These are phyloP conservation scores for Mechanitis mazaeus DNA, from an alignment of 2,888 invertebrate species.

Conservation along the genomic window DNA sequence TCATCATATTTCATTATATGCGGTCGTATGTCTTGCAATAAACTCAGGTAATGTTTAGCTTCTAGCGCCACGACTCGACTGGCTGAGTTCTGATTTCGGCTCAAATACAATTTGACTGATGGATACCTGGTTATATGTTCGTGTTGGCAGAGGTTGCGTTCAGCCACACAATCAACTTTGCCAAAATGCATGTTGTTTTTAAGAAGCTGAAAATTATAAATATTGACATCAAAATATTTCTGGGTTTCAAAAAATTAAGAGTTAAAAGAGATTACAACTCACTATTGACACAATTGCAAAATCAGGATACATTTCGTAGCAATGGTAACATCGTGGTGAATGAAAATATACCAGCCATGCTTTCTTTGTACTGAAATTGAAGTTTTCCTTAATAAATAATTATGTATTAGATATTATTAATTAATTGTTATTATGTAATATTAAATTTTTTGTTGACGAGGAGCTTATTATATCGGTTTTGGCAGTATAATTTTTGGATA, in stretches of 20 bases:
- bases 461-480: too few species aligned
- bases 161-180: slow-evolving; percentile 63
- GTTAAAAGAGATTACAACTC: slow-evolving; percentile 28
- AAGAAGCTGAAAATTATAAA: slow-evolving; percentile 45
- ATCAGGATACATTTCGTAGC: slow-evolving; percentile 63
- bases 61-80: slow-evolving; percentile 48
- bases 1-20: slow-evolving; percentile 47
- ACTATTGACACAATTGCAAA: slow-evolving; percentile 64
- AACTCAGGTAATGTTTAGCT: slow-evolving; percentile 40
- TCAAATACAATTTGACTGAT: slow-evolving; percentile 53
- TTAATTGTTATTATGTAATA: too few species aligned
- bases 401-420: too few species aligned
- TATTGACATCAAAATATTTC: background rate
- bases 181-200: slow-evolving; percentile 57
- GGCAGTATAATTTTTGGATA: too few species aligned
- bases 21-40: slow-evolving; percentile 47
- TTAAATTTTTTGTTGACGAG: too few species aligned
- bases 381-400: background rate
- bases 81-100: slow-evolving; percentile 41
- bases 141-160: slow-evolving; percentile 59
- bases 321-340: slow-evolving; percentile 61
- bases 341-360: slow-evolving; percentile 70
- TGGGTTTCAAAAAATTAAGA: too few species aligned
- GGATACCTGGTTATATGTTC: slow-evolving; percentile 64
- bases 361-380: slow-evolving; percentile 31